These are phyloP conservation scores for Pithys albifrons DNA, from an alignment of 2,113 vertebrate genomes.

Conservation along the genomic window DNA sequence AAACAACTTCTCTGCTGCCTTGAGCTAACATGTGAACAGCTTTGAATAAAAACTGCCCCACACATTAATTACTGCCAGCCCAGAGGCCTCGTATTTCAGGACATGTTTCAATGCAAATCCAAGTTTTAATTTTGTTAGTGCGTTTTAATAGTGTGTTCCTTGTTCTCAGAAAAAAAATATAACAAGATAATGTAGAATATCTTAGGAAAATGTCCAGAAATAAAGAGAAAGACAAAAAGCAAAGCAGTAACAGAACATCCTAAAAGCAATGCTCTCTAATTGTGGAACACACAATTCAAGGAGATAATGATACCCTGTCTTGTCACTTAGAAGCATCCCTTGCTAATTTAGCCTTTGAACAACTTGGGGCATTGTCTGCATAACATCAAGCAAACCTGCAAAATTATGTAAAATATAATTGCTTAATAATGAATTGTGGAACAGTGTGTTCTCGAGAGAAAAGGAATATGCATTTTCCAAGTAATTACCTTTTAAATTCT, in stretches of 20 bases:
- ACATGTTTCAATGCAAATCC: neutral
- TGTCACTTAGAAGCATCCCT: neutral
- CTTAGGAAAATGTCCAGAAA: neutral
- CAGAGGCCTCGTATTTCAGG: neutral
- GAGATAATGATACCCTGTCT: neutral
- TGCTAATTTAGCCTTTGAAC: neutral
- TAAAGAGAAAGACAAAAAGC: neutral
- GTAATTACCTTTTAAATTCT: neutral
- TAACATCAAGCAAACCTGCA: neutral
- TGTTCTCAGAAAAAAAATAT: neutral
- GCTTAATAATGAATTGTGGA: neutral
- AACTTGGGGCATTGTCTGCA: neutral
- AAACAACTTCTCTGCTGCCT: neutral
- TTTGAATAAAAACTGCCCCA: neutral
- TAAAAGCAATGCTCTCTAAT: neutral
- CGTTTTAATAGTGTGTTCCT: neutral
- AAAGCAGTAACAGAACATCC: neutral
- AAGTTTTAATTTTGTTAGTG: neutral
- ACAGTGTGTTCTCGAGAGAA: neutral
- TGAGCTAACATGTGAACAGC: neutral
- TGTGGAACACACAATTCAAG: neutral
- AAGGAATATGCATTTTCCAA: neutral
- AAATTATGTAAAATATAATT: neutral
- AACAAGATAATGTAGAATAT: rapidly evolving
- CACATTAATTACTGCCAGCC: neutral